A percentile compares a stretch with the other conserved stretches of the same genome.
These are phyloP conservation scores for Frieseomelitta varia DNA, from an alignment of 1,140 invertebrate genomes.

Conservation along the genomic window DNA sequence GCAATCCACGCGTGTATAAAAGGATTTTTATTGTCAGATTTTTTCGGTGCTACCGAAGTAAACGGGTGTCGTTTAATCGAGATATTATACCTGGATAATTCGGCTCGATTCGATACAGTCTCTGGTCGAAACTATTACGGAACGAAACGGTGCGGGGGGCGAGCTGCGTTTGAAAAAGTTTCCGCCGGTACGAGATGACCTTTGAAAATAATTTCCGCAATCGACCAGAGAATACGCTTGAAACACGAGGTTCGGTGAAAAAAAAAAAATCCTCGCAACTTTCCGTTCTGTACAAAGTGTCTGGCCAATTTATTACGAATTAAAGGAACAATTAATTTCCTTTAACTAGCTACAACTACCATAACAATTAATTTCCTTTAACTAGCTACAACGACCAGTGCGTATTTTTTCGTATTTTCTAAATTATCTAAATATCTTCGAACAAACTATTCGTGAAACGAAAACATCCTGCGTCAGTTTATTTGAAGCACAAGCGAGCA, in stretches of 20 bases:
- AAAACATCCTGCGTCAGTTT: no score
- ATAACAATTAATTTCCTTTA: not conserved
- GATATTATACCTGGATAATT: not conserved
- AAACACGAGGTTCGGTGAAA: not conserved
- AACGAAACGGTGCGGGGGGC: no score
- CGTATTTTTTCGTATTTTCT: no score
- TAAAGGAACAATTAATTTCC: not conserved
- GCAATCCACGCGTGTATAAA: not conserved
- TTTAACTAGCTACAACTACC: no score
- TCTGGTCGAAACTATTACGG: not conserved
- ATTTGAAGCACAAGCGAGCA: no score
- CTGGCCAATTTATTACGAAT: not conserved
- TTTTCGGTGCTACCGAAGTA: not conserved
- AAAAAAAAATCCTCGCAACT: not conserved
- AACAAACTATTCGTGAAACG: no score
- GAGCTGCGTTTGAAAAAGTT: no score
- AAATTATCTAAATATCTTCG: no score
- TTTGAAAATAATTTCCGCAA: slow-evolving; percentile 19
- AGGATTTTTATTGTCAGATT: not conserved
- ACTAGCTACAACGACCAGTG: no score
- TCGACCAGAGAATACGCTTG: not conserved
- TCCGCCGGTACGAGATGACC: no score
- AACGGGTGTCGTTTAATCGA: not conserved
- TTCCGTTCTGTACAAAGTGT: not conserved
- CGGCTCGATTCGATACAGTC: not conserved